phyloP scores from a whole-genome alignment of 1,140 invertebrate species.

The Luehdorfia chinensis region DNA sequence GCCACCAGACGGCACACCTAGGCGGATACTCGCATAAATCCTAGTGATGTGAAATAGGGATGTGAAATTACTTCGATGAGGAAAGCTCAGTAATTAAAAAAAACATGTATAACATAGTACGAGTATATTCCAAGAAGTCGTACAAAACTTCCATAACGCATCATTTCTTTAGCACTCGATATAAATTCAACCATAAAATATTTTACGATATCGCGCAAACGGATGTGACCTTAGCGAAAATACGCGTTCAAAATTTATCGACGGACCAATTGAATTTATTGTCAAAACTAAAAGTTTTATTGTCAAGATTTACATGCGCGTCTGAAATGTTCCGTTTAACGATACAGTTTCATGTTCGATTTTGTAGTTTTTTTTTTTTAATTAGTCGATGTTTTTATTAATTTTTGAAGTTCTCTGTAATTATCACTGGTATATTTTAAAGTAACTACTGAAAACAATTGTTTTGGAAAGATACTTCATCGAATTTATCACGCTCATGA shows the following conservation, averaged over 20 bases:
- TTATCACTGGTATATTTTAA: no score
- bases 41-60: no score
- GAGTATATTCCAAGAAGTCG: constrained; percentile 1
- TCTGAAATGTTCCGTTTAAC: constrained; percentile 25
- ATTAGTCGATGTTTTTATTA: no score
- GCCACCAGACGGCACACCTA: no score
- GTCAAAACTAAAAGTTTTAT: constrained; percentile 40
- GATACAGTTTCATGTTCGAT: constrained; percentile 11
- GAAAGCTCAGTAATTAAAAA: no score
- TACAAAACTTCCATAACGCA: constrained; percentile 1
- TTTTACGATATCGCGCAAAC: constrained; percentile 26
- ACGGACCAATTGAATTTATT: constrained; percentile 36
- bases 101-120: no score
- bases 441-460: no score
- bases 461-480: no score
- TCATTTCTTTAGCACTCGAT: constrained; percentile 28
- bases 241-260: constrained; percentile 38
- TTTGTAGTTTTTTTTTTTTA: constrained; percentile 12
- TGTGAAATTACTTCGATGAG: no score
- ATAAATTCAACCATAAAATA: constrained; percentile 27
- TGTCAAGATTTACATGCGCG: constrained; percentile 26
- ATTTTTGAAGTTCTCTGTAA: no score
- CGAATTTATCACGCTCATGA: no score
- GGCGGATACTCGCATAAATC: no score
- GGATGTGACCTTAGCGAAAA: constrained; percentile 28